Base-by-base conservation (phyloP, 1,140 invertebrate species). In the Euura saliciscinereae region DNA sequence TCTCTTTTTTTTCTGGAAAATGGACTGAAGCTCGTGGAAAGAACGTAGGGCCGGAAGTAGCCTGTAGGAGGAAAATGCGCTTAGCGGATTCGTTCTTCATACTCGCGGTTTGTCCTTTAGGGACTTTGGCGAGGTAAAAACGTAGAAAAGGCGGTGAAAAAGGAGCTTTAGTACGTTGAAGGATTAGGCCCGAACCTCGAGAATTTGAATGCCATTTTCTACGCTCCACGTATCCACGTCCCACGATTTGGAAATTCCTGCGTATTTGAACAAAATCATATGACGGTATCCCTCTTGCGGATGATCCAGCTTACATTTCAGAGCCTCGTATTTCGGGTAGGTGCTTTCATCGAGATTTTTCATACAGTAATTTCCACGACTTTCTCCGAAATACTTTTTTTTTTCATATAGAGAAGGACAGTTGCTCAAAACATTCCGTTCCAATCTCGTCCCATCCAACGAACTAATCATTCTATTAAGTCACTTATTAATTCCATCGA, bases 11-110 rank as follows among this genome's bases (percentile, higher is more conserved):
- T 28, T 28, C 0, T 28, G 28, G 28, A 28, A 28, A 28, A 1
- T 28, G 28, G 28, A 28, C 28, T 28, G 28, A 28, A 28, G 28
- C 28, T 28, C 28, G 1, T 28, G 28, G 1, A 28, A 28, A 28
- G 28, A 28, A 67, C 5, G 43, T 42, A 44, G 28, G 13, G 11
- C 3, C 7, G 43, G 66, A 5, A 4, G 66, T 67, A 11, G 3
- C 66, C 42, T 28, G 66, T 42, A 67, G 66, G 4, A 67, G 66
- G 66, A 11, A 67, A 67, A 67, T 11, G 66, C 66, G 66, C 66
- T 67, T 67, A 67, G 11, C 42, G 66, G 10, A 67, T 67, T 28
- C 13, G 59, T 1, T 28, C 28, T 28, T 28, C 28, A 28, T 28
- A 28, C 59, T 13, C 8, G 13, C 59, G 59, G 13, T 10, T 42